phyloP scores from a whole-genome alignment of 1,140 invertebrate genomes.

The Spodoptera litura region DNA sequence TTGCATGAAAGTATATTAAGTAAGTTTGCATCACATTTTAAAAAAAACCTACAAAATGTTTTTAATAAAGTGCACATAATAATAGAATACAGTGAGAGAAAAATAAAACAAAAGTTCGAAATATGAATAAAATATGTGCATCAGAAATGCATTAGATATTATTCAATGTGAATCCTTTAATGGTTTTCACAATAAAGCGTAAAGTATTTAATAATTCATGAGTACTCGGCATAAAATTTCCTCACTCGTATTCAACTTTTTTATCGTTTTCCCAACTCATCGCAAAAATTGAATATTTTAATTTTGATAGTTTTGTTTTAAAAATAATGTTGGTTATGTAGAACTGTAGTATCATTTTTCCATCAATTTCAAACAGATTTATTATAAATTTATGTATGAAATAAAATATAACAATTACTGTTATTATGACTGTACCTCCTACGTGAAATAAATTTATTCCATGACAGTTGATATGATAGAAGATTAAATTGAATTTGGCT shows the following conservation, averaged over 20 bases:
- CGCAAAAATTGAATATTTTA: no score
- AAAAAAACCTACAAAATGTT: not conserved
- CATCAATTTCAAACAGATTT: not conserved
- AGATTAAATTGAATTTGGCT: slow-evolving; percentile 3
- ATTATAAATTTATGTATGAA: not conserved
- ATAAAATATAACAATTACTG: no score
- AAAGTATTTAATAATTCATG: slow-evolving; percentile 9
- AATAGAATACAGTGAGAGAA: not conserved
- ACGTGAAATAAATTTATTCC: no score
- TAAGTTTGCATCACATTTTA: not conserved
- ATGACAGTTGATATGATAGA: not conserved
- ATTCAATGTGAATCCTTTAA: slow-evolving; percentile 22
- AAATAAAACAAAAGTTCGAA: slow-evolving; percentile 7
- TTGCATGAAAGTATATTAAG: not conserved
- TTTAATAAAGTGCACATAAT: not conserved
- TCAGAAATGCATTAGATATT: slow-evolving; percentile 23
- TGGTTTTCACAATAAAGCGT: slow-evolving; percentile 12
- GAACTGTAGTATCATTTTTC: no score
- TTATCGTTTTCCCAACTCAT: no score
- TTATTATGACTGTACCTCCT: no score
- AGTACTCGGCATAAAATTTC: not conserved
- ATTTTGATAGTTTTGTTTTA: no score
- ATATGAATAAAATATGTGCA: slow-evolving; percentile 28
- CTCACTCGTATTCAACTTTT: no score
- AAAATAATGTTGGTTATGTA: no score